phyloP scores from a whole-genome alignment of 1,140 invertebrate species.

The Heliconius hermathena region DNA sequence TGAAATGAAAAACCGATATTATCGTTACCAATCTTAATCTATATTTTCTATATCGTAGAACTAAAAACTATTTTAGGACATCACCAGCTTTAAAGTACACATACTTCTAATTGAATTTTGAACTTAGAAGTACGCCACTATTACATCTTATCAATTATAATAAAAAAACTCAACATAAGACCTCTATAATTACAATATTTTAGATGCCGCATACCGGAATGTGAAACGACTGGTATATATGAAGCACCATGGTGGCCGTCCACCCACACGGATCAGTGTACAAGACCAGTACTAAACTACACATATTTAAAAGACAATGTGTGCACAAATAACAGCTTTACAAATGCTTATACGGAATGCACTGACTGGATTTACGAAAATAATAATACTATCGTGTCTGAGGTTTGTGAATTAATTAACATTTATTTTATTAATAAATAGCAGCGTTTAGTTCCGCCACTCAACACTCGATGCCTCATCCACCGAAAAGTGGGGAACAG shows the following conservation, averaged over 20 bases:
- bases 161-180: not conserved
- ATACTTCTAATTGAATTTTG: too few relatives aligned
- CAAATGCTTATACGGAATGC: constrained; percentile 44
- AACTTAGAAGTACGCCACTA: too few relatives aligned
- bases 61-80: too few relatives aligned
- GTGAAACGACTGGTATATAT: constrained; percentile 46
- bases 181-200: not conserved
- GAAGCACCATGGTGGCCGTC: constrained; percentile 53
- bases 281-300: constrained; percentile 47
- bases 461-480: too few relatives aligned
- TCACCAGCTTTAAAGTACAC: too few relatives aligned
- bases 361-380: constrained; percentile 65
- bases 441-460: too few relatives aligned
- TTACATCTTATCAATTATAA: too few relatives aligned
- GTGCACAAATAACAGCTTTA: constrained; percentile 57
- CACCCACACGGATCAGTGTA: constrained; percentile 48
- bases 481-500: too few relatives aligned
- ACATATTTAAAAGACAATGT: not conserved
- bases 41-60: too few relatives aligned
- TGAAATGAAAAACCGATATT: too few relatives aligned
- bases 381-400: constrained; percentile 57
- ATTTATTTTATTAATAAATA: not conserved
- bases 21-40: too few relatives aligned
- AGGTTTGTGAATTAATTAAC: constrained; percentile 43
- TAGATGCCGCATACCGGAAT: constrained; percentile 56